Conservation (phyloP, 92 coral and sea anemone species). For the Isaurus tuberculatus region DNA sequence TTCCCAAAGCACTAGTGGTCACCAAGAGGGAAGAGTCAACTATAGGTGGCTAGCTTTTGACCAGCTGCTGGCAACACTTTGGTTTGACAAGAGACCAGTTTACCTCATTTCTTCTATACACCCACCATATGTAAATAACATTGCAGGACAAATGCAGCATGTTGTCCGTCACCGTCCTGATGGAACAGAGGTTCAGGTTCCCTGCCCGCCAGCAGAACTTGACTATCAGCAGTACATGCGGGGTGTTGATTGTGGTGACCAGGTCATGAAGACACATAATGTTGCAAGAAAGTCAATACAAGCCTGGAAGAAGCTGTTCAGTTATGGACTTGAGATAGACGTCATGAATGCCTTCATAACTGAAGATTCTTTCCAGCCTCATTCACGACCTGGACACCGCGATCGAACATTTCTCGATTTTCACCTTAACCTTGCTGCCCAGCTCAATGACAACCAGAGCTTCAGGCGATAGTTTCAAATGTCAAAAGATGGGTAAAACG, state of each 20-base stretch:
- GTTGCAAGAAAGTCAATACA: slow-evolving; percentile 38
- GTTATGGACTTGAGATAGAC: slow-evolving; percentile 33
- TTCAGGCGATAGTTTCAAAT: no score
- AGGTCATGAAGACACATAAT: slow-evolving; percentile 32
- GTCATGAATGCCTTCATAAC: slow-evolving; percentile 32
- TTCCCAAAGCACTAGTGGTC: slow-evolving; percentile 25
- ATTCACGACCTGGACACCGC: slow-evolving; percentile 3
- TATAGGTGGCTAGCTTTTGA: slow-evolving; percentile 5
- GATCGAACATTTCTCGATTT: slow-evolving; percentile 20
- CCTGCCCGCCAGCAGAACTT: slow-evolving; percentile 54
- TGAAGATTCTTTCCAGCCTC: slow-evolving; percentile 15
- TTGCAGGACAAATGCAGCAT: neutral
- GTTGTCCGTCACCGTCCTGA: neutral
- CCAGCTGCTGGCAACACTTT: slow-evolving; percentile 40
- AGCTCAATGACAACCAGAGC: slow-evolving; percentile 41
- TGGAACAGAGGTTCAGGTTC: slow-evolving; percentile 25
- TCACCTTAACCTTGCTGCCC: slow-evolving; percentile 8
- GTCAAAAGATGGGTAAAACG: no score
- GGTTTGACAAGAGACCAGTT: slow-evolving; percentile 53
- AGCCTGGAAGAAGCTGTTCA: slow-evolving; percentile 50
- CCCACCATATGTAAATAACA: slow-evolving; percentile 47
- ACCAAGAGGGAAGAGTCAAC: slow-evolving; percentile 12
- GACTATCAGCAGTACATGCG: slow-evolving; percentile 47
- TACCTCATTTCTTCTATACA: slow-evolving; percentile 58
- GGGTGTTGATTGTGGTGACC: slow-evolving; percentile 43